These are phyloP conservation scores for Hylia prasina DNA, from an alignment of 2,113 vertebrate genomes.

Conservation along the genomic window DNA sequence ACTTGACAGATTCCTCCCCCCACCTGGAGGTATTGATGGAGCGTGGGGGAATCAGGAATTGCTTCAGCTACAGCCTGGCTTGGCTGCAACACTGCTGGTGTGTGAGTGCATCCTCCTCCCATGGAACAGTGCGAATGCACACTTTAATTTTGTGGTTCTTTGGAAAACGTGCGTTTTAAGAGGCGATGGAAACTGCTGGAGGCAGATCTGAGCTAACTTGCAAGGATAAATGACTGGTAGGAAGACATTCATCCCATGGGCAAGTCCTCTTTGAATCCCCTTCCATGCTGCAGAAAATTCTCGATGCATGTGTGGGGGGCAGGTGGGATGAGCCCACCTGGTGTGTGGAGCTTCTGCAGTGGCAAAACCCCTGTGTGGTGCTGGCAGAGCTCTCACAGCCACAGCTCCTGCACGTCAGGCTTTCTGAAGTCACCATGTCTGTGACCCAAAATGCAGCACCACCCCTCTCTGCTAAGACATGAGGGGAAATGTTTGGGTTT, in stretches of 20 bases:
- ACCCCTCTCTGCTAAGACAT: not conserved
- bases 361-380: not conserved
- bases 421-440: not conserved
- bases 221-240: not conserved
- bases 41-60: not conserved
- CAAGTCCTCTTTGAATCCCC: not conserved
- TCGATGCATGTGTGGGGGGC: no score
- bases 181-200: not conserved
- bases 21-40: not conserved
- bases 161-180: not conserved
- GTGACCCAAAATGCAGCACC: not conserved
- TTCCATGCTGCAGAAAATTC: not conserved
- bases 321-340: not conserved
- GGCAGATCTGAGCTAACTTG: not conserved
- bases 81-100: not conserved
- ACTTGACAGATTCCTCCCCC: slow-evolving; percentile 3
- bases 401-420: not conserved
- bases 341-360: not conserved
- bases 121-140: not conserved
- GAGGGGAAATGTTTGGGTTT: not conserved
- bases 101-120: not conserved
- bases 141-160: not conserved
- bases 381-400: not conserved
- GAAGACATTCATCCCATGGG: not conserved
- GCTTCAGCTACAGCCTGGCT: not conserved